phyloP scores from a whole-genome alignment of 23 tunicate genomes.

The Diplosoma virens region DNA sequence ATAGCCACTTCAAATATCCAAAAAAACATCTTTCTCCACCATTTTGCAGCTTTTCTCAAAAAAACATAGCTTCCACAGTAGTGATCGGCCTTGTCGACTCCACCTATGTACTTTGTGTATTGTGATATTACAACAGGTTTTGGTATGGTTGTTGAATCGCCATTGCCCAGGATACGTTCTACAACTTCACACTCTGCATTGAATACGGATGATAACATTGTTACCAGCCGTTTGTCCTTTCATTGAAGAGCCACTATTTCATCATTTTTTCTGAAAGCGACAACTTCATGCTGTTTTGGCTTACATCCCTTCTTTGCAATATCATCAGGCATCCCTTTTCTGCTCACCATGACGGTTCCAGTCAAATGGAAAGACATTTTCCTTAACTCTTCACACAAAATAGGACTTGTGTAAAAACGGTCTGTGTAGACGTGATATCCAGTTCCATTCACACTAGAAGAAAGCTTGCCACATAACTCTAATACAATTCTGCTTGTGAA shows the following conservation, averaged over 20 bases:
- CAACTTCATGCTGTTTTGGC: constrained; percentile 30
- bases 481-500: constrained; percentile 25
- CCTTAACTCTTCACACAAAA: constrained; percentile 25
- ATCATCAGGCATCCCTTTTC: neutral
- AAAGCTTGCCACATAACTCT: constrained; percentile 4
- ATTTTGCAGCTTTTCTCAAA: constrained; percentile 20
- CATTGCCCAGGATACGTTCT: no score
- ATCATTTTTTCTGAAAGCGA: constrained; percentile 9
- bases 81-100: no score
- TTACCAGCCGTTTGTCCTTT: constrained; percentile 24
- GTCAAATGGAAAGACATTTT: no score
- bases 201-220: neutral
- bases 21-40: constrained; percentile 26
- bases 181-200: no score
- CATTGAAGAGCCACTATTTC: constrained; percentile 20
- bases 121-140: constrained; percentile 12
- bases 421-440: constrained; percentile 19
- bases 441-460: constrained; percentile 11
- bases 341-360: no score
- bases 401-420: constrained; percentile 28
- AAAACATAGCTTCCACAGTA: no score
- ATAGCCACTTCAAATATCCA: constrained; percentile 14
- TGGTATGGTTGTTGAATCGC: no score
- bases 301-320: neutral
- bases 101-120: constrained; percentile 8